phyloP scores from a whole-genome alignment of 2,797 vertebrate species.

The Avahi laniger region DNA sequence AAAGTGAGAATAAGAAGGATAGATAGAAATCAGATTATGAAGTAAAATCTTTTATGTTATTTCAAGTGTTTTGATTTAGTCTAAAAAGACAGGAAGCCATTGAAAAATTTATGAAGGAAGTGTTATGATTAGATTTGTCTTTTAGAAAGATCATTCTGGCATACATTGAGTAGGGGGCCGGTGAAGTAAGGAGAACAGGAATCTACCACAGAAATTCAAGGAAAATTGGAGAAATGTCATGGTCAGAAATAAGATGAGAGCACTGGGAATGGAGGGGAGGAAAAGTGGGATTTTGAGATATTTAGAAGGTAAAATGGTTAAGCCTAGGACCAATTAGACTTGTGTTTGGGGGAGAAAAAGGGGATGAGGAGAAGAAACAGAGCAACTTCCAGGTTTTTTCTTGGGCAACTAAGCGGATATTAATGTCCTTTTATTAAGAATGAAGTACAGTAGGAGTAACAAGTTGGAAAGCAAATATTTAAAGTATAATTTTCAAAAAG shows the following conservation, averaged over 20 bases:
- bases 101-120: background rate
- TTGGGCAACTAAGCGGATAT: background rate
- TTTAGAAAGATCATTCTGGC: background rate
- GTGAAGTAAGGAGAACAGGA: background rate
- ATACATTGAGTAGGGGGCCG: background rate
- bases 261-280: background rate
- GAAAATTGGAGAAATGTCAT: background rate
- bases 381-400: background rate
- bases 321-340: background rate
- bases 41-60: background rate
- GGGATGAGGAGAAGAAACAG: background rate
- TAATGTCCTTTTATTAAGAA: background rate
- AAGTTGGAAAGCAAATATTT: slow-evolving; percentile 9
- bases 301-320: background rate
- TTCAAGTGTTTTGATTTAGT: background rate
- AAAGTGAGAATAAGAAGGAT: background rate
- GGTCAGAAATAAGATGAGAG: background rate
- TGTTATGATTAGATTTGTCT: background rate
- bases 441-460: background rate
- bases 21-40: background rate
- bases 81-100: background rate
- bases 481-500: slow-evolving; percentile 5
- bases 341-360: background rate
- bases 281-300: background rate
- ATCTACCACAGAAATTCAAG: background rate